A percentile compares a stretch with the other conserved stretches of the same genome.
phyloP scores from a whole-genome alignment of 2,797 vertebrate species.

The Clarias laeviceps region DNA sequence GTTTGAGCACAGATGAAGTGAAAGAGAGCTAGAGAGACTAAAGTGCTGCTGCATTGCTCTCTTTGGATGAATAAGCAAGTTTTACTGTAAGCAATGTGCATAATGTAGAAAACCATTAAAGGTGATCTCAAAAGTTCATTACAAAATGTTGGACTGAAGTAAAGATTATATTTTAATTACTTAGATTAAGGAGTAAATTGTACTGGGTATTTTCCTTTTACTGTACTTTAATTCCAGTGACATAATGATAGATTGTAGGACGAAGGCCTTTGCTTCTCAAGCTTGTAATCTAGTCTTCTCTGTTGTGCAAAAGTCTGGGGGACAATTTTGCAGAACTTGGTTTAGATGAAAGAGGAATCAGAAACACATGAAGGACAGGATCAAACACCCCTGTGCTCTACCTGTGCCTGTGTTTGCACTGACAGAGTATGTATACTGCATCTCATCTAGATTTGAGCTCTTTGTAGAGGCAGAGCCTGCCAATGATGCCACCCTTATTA shows the following conservation, averaged over 20 bases:
- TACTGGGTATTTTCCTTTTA: neutral
- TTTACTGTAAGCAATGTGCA: neutral
- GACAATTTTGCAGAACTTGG: slow-evolving; percentile 58
- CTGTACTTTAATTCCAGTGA: neutral
- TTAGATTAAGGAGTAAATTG: neutral
- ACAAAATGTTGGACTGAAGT: neutral
- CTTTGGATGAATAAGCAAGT: neutral
- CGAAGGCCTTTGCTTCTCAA: slow-evolving; percentile 7
- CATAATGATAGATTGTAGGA: neutral
- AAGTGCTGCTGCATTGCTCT: neutral
- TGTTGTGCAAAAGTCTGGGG: slow-evolving; percentile 49
- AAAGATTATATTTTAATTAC: neutral
- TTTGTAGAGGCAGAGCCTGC: slow-evolving; percentile 60
- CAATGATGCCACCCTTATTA: slow-evolving; percentile 59
- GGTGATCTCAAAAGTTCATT: neutral
- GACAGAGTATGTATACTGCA: slow-evolving; percentile 62
- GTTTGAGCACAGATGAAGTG: neutral
- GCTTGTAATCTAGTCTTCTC: slow-evolving; percentile 36
- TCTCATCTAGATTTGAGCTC: slow-evolving; percentile 61
- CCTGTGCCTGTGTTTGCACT: slow-evolving; percentile 62
- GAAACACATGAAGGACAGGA: slow-evolving; percentile 56
- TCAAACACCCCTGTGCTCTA: slow-evolving; percentile 57
- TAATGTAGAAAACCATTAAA: neutral
- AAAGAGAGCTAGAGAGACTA: neutral
- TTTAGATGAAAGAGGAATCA: slow-evolving; percentile 60